These are phyloP conservation scores for Alethe diademata DNA, from an alignment of 2,113 vertebrate genomes.

Conservation along the genomic window DNA sequence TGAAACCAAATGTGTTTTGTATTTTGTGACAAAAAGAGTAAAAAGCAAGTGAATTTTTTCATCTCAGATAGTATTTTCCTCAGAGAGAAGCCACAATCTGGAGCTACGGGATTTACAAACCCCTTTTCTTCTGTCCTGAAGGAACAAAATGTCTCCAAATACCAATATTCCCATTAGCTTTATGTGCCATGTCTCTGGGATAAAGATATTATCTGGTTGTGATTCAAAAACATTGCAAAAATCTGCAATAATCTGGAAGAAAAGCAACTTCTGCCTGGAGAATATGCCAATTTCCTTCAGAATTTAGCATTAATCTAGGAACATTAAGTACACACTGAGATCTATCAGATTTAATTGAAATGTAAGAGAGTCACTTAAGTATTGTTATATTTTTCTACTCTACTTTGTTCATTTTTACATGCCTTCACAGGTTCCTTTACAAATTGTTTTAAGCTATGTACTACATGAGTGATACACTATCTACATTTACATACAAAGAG, in stretches of 20 bases:
- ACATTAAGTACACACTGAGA: neutral
- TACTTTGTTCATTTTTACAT: neutral
- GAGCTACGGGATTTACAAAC: neutral
- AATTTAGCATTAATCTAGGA: neutral
- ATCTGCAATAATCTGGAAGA: neutral
- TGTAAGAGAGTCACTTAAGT: neutral
- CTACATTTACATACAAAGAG: neutral
- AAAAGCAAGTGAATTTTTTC: neutral
- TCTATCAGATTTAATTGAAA: neutral
- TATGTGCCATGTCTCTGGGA: neutral
- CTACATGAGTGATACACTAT: neutral
- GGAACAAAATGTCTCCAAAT: neutral
- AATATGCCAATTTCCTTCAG: neutral
- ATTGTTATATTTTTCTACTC: neutral
- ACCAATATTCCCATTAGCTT: conserved; percentile 8
- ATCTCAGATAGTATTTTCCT: neutral
- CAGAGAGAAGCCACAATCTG: neutral
- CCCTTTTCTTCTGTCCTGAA: conserved; percentile 13
- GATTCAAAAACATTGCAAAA: neutral
- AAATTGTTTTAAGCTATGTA: neutral
- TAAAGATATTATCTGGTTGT: neutral
- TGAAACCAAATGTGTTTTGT: conserved; percentile 12
- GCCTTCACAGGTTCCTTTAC: neutral
- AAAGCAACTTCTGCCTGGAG: neutral
- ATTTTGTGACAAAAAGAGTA: neutral